Conservation (phyloP, 2,888 invertebrate genomes). For the Noctua fimbriata region DNA sequence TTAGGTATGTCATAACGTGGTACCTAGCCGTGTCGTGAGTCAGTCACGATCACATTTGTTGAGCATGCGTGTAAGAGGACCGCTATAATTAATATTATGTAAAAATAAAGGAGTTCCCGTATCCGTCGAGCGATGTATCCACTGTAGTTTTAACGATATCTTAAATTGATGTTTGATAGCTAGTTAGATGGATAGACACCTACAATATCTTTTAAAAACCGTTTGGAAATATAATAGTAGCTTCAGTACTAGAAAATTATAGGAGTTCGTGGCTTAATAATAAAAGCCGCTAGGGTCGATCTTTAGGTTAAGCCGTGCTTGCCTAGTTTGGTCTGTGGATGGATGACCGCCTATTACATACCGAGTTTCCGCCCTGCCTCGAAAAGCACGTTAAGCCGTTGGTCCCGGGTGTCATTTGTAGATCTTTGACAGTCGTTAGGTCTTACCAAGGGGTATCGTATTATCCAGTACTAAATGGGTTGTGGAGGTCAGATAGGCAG, state of each 20-base stretch:
- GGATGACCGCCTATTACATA: too few relatives aligned
- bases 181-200: background rate
- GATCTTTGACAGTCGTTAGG: too few relatives aligned
- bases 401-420: too few relatives aligned
- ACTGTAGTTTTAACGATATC: slow-evolving; percentile 50
- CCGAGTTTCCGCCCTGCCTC: too few relatives aligned
- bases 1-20: slow-evolving; percentile 36
- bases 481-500: too few relatives aligned
- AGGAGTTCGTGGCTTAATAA: too few relatives aligned
- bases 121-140: slow-evolving; percentile 66
- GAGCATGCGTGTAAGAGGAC: slow-evolving; percentile 52
- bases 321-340: too few relatives aligned
- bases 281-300: too few relatives aligned
- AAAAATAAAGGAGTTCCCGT: slow-evolving; percentile 55
- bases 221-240: background rate
- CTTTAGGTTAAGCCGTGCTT: too few relatives aligned
- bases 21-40: slow-evolving; percentile 46
- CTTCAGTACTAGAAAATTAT: background rate
- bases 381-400: too few relatives aligned
- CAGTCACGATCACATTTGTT: slow-evolving; percentile 63
- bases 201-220: background rate
- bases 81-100: slow-evolving; percentile 68
- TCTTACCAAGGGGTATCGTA: too few relatives aligned
- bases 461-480: too few relatives aligned
- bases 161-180: slow-evolving; percentile 50